These are phyloP conservation scores for Lasioglossum malachurum DNA, from an alignment of 2,888 invertebrate genomes.

Conservation along the genomic window DNA sequence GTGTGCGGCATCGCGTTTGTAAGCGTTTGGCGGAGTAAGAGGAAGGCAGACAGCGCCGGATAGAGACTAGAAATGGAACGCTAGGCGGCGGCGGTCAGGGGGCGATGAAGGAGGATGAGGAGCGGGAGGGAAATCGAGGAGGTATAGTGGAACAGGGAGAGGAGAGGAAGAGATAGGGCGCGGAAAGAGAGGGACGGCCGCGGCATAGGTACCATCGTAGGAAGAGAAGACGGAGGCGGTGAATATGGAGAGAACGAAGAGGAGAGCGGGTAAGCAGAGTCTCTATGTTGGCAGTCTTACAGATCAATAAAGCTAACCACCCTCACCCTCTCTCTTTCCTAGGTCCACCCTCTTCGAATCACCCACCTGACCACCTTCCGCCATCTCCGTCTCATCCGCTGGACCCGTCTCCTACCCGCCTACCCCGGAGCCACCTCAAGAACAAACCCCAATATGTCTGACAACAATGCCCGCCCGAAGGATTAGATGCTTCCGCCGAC, in stretches of 20 bases:
- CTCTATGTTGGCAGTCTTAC: slow-evolving; percentile 84
- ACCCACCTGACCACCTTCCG: slow-evolving; percentile 73
- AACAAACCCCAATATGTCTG: slow-evolving; percentile 84
- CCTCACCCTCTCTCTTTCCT: slow-evolving; percentile 74
- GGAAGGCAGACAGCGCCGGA: slow-evolving; percentile 42
- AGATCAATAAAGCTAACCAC: slow-evolving; percentile 85
- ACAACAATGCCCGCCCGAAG: slow-evolving; percentile 82
- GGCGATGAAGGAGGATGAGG: background rate
- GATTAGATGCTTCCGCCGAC: slow-evolving; percentile 80
- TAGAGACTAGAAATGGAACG: slow-evolving; percentile 58
- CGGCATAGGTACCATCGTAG: slow-evolving; percentile 56
- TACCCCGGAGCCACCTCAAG: slow-evolving; percentile 80
- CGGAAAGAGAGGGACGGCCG: slow-evolving; percentile 35
- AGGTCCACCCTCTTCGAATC: slow-evolving; percentile 67
- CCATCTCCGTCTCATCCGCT: slow-evolving; percentile 71
- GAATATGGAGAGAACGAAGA: slow-evolving; percentile 71
- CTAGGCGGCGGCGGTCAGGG: slow-evolving; percentile 22
- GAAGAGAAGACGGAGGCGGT: slow-evolving; percentile 73
- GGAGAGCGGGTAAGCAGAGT: slow-evolving; percentile 76
- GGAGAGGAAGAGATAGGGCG: background rate
- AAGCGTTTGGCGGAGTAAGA: slow-evolving; percentile 51
- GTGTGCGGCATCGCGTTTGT: slow-evolving; percentile 56
- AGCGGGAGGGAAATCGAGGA: slow-evolving; percentile 4
- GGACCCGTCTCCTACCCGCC: slow-evolving; percentile 64
- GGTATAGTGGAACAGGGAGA: slow-evolving; percentile 28